Evolutionary conservation across 2,113 vertebrate genomes (phyloP).

Genomic region (Melierax canorus): DNA sequence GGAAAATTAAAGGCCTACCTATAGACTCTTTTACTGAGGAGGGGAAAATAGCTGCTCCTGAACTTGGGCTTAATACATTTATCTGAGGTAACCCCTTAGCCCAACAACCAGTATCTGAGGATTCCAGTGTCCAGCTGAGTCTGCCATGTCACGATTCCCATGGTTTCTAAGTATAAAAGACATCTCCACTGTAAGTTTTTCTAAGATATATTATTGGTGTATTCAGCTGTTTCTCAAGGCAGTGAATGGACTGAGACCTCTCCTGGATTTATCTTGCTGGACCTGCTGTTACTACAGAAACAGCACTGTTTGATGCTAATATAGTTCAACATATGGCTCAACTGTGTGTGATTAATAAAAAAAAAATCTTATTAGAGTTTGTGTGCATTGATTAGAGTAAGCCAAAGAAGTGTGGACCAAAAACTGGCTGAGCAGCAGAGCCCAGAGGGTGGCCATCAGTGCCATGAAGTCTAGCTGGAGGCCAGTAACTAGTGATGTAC

Average conservation of each 20-base stretch:
- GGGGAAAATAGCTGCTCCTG: conserved; percentile 65
- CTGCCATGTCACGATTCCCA: not conserved
- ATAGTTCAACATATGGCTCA: not conserved
- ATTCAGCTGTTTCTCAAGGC: not conserved
- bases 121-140: not conserved
- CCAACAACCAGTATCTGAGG: not conserved
- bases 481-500: not conserved
- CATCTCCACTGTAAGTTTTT: not conserved
- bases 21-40: conserved; percentile 54
- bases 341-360: not conserved
- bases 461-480: not conserved
- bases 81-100: conserved; percentile 52
- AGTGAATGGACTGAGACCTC: not conserved
- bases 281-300: not conserved
- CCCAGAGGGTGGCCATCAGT: not conserved
- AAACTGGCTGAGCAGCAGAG: not conserved
- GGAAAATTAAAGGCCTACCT: conserved; percentile 67
- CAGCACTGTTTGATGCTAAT: not conserved
- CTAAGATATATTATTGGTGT: not conserved
- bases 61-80: conserved; percentile 67
- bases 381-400: not conserved
- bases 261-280: not conserved
- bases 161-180: not conserved
- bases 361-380: not conserved
- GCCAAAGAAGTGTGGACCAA: not conserved